phyloP scores from a whole-genome alignment of 2,888 invertebrate species.

The Phortica magna region DNA sequence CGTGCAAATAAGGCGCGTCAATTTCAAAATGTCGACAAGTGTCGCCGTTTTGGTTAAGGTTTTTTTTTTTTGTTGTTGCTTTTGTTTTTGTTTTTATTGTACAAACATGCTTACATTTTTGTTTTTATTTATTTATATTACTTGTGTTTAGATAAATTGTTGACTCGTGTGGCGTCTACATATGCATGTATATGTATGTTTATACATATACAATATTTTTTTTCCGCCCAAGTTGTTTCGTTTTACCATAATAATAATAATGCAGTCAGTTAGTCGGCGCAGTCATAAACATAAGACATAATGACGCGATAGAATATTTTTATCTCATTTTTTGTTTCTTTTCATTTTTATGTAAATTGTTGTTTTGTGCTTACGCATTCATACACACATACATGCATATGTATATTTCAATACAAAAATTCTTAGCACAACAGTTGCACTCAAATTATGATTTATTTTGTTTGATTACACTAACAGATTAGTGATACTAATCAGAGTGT shows the following conservation, averaged over 20 bases:
- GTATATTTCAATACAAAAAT: no score
- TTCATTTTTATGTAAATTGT: no score
- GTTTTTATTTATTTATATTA: not conserved
- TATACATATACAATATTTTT: no score
- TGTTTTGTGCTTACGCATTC: no score
- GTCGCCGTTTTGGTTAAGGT: not conserved
- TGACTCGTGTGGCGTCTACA: not conserved
- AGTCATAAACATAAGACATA: no score
- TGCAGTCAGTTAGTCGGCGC: no score
- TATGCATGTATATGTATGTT: not conserved
- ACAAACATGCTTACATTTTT: not conserved
- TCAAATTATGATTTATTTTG: no score
- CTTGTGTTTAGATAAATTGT: not conserved
- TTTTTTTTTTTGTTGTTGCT: not conserved
- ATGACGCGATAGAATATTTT: no score
- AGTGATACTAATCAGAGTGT: not conserved
- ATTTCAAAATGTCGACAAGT: not conserved
- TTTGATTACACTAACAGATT: not conserved
- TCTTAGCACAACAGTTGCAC: no score
- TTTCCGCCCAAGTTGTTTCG: not conserved
- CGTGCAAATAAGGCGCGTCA: not conserved
- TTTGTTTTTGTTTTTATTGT: slow-evolving; percentile 7
- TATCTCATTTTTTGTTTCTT: no score
- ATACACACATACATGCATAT: no score
- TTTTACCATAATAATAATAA: not conserved